phyloP scores from a whole-genome alignment of 2,113 vertebrate genomes.

The Epinephelus moara region DNA sequence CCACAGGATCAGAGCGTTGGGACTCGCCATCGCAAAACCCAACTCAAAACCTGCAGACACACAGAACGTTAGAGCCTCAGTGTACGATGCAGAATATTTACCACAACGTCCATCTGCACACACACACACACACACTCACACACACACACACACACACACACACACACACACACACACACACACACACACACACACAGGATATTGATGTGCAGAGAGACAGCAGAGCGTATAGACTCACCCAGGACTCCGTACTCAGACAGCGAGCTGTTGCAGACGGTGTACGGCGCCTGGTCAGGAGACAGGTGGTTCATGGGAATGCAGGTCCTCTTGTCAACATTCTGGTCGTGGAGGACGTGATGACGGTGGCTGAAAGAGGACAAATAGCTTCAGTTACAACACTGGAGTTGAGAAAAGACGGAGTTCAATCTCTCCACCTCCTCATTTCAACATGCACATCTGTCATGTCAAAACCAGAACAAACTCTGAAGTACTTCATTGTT shows the following conservation, averaged over 20 bases:
- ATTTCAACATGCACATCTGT: no score
- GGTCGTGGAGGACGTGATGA: slow-evolving; percentile 96
- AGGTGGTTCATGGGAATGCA: slow-evolving; percentile 99
- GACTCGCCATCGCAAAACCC: slow-evolving; percentile 94
- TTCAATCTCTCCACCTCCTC: no score
- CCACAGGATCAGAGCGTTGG: slow-evolving; percentile 91
- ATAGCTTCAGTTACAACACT: not conserved
- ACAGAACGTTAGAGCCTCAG: not conserved
- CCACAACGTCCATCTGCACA: not conserved
- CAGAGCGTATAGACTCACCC: slow-evolving; percentile 44
- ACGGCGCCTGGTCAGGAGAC: slow-evolving; percentile 93
- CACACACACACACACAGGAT: not conserved
- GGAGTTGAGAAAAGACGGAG: no score
- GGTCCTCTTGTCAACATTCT: slow-evolving; percentile 96
- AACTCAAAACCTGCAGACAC: slow-evolving; percentile 75
- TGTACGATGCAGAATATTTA: no score
- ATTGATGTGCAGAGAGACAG: no score
- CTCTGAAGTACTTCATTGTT: no score
- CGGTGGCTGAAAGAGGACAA: slow-evolving; percentile 89
- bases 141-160: no score
- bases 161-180: not conserved
- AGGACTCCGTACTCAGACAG: slow-evolving; percentile 96
- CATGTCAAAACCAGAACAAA: no score
- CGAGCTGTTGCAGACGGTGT: slow-evolving; percentile 98
- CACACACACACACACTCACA: not conserved